Evolutionary conservation across 2,113 vertebrate genomes (phyloP), one percentile per base, ranked within the genome.

Genomic region (Bagarius yarrelli): DNA sequence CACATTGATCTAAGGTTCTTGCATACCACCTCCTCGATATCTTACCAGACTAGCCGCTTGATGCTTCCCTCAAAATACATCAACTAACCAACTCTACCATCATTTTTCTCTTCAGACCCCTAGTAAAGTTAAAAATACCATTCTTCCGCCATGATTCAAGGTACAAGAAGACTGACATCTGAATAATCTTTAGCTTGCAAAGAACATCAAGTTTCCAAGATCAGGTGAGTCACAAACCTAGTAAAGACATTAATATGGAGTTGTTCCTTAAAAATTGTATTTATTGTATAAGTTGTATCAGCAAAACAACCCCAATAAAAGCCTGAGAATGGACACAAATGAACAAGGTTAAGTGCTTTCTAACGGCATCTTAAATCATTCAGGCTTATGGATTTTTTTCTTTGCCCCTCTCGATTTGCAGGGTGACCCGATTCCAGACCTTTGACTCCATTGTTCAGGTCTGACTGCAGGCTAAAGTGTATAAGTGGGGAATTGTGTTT

Each of bases 391-490:
- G 69, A 74, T 63, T 59, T 76, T 30, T 64, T 44, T 56, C 5
- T 19, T 55, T 53, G 57, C 9, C 5, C 60, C 4, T 56, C 63
- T 32, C 12, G n/a, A 81, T 59, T 69, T 76, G 72, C 72, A 81
- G 44, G 50, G 64, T 67, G 80, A 75, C 60, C 71, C n/a, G 71
- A 75, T 75, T 66, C 71, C 18, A 57, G 50, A 50, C 72, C 80
- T 81, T 57, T 82, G 80, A 76, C 73, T 69, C 63, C 52, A 69
- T 82, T 55, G 53, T 59, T 82, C 73, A 47, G 72, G 11, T 40
- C 40, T 47, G 52, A 47, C 59, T 64, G 71, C 59, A 57, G 61
- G 21, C 44, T 21, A 73, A 44, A 30, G 53, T 13, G 36, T 21
- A 34, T 21, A 4, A 61, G 25, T n/a, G 57, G 40, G 76, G 30